These are phyloP conservation scores for Furcula furcula DNA, from an alignment of 2,888 invertebrate species.

Conservation along the genomic window DNA sequence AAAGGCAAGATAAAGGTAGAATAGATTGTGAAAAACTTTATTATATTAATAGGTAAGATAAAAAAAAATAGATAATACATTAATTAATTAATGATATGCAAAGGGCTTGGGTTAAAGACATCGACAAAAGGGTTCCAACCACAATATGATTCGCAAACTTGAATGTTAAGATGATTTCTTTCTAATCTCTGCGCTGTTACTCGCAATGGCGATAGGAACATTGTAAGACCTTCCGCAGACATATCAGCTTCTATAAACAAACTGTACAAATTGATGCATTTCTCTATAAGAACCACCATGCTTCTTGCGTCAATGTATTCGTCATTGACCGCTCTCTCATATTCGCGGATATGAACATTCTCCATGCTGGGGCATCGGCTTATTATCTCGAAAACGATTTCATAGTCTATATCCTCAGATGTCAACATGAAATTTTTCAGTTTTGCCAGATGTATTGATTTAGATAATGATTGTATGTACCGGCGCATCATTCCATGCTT, in stretches of 20 bases:
- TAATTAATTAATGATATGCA: conserved; percentile 29
- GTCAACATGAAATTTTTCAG: conserved; percentile 42
- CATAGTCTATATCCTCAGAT: conserved; percentile 41
- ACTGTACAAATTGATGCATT: conserved; percentile 38
- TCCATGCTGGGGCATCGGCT: conserved; percentile 35
- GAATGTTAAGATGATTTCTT: conserved; percentile 33
- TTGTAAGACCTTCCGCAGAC: conserved; percentile 31
- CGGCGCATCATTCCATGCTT: conserved; percentile 25
- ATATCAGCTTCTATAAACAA: conserved; percentile 44
- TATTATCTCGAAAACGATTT: conserved; percentile 33
- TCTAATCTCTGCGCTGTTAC: conserved; percentile 28
- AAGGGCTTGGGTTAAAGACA: conserved; percentile 48
- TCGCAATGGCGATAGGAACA: conserved; percentile 32
- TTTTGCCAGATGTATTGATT: conserved; percentile 29
- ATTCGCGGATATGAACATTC: conserved; percentile 45
- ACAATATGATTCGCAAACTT: conserved; percentile 38
- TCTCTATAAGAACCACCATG: conserved; percentile 28
- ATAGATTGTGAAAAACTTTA: too few species aligned
- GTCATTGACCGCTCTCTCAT: conserved; percentile 26
- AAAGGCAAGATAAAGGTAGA: too few species aligned
- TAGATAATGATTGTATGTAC: conserved; percentile 27
- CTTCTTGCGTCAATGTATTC: conserved; percentile 12
- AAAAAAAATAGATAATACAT: too few species aligned
- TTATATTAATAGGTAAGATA: too few species aligned
- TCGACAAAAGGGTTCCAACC: conserved; percentile 49